Base-by-base conservation (phyloP, 2,797 vertebrate genomes). In the Heliangelus exortis region DNA sequence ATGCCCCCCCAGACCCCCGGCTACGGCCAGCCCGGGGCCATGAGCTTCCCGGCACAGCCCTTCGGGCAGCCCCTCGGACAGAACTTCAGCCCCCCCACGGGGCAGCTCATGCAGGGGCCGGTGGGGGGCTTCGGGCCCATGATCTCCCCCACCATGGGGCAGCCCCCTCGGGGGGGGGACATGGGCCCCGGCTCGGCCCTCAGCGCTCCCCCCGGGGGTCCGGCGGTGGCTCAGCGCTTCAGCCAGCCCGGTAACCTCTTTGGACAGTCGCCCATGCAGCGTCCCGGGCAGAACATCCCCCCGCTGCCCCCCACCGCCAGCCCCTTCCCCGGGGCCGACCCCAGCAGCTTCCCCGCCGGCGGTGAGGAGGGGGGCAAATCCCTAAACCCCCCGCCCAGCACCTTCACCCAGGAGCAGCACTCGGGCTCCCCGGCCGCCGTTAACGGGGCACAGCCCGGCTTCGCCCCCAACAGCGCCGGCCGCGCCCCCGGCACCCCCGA, bases 371-470 rank as follows among this genome's bases (percentile, higher is more conserved):
- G 89, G 4, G 93, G 96, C 3, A 98, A 98, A 45, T 93, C 86
- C 51, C 87, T 97, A 63, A 98, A 97, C 50, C 97, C 98, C 0
- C 98, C 98, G 5, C 61, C 97, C 54, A 97, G 93, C 51, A 97
- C 98, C 73, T 99, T 99, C 87, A 95, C 96, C 93, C 99, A 98
- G 89, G 99, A 99, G 96, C 99, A 98, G 93, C 99, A 98, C 92
- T 98, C 98, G 0, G 97, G 98, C 2, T 98, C 98, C 10, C 97
- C 98, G 0, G 96, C 97, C 5, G 93, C 98, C 0, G 97, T 98
- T 33, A 98, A 98, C 0, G 98, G 98, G 39, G 97, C 96, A 2
- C 98, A 98, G 17, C 98, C 98, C 9, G 97, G 97, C 87, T 99
- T 99, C 75, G 31, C 86, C 10, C 94, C 96, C 4, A 98, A 97